Base-by-base conservation (phyloP, 2,888 invertebrate genomes). In the Syrista parreyssii region DNA sequence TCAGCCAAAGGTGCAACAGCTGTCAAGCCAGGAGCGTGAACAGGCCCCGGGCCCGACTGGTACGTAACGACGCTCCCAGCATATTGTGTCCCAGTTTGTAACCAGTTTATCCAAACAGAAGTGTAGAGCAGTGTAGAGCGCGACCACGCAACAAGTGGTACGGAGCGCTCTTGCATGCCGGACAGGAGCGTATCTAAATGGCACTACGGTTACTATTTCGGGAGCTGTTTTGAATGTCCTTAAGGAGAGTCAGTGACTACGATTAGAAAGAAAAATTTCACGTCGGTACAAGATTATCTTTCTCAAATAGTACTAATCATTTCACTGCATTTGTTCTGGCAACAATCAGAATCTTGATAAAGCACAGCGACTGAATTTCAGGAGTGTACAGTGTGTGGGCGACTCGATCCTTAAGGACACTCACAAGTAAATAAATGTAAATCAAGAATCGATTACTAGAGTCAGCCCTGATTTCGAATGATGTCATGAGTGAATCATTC, bases 101-200 rank as follows among this genome's bases (percentile, higher is more conserved):
- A 79, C 76, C 78, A 75, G 78, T 82, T 82, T 82, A 83, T 84
- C 83, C 81, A 81, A 84, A 84, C 79, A 69, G 77, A 79, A 82
- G 80, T 82, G 82, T 81, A 79, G 82, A 86, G 83, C 82, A 84
- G 80, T 82, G 82, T 81, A 79, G 82, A 86, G 83, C 82, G 85
- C 83, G 82, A 82, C 83, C 85, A 79, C 86, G 88, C 89, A 88
- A 88, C 89, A 88, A 88, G 88, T 88, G 86, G 86, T 84, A 85
- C 85, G 77, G 82, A 81, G 84, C 82, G 86, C 84, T 84, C 85
- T 85, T 81, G 84, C 83, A 82, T 85, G 84, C 83, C 80, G 80
- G 75, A 77, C 83, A 84, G 83, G 79, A 75, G 75, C 75, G 80
- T 78, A 35, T 35, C 34, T 34, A 30, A 55, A 23, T 55, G 23